Base-by-base conservation (phyloP, 2,797 vertebrate species). In the Momotus momota region DNA sequence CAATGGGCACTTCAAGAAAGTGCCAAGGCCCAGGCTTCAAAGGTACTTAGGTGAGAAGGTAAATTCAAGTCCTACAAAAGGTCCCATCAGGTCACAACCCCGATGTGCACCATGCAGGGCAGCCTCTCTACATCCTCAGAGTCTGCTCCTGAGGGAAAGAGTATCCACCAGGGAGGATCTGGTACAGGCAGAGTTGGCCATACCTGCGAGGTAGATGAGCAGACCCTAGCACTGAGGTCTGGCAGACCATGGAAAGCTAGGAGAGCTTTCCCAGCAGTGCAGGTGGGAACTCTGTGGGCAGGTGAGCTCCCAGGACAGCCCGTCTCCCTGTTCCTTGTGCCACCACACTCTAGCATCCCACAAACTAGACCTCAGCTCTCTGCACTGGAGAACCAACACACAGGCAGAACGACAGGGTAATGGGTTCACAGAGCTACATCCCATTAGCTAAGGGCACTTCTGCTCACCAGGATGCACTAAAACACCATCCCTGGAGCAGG, bases 121-220 rank as follows among this genome's bases (percentile, higher is more conserved):
- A 93, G 70, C 12, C 20, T 9, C 27, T 64, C 72, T 64, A 33
- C 54, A 61, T 2, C 4, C 43, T 9, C 6, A 64, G 27, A 79
- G 52, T 40, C 14, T 7, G 2, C 12, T 86, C 31, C 78, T 51
- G 38, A 67, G n/a, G 23, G 6, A 51, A 41, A 58, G 25, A 64
- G 14, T 10, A 55, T 70, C 64, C 51, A 1, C 25, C 6, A 2
- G 13, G 14, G 57, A 49, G 49, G 33, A 29, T 69, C 67, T 71
- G 23, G 38, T 6, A 52, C 10, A 71, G 3, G 6, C 66, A 74
- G 48, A 66, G 52, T 23, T 4, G 2, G 25, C 49, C 51, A 58
- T 43, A 60, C 31, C 48, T 60, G 23, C 0, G 0, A 55, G 13
- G 57, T 16, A 90, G 49, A 49, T 0, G 3, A 60, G 48, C 8